Conservation (phyloP, 92 coral and sea anemone genomes). For the Epizoanthus illoricatus region DNA sequence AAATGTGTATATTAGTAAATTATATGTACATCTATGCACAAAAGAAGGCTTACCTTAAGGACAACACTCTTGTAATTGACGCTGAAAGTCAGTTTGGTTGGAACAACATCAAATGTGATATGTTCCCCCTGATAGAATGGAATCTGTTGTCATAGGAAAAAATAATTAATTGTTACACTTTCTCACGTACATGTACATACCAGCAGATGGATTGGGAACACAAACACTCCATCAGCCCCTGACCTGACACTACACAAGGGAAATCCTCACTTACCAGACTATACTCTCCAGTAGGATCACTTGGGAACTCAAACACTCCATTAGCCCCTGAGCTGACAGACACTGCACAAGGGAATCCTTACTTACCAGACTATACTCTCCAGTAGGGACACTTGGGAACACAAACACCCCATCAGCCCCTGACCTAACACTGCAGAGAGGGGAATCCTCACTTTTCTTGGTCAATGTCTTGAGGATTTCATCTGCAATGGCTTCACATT, state of each 20-base stretch:
- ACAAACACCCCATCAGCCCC: constrained; percentile 86
- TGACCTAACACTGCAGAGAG: constrained; percentile 86
- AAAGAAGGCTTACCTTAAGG: constrained; percentile 66
- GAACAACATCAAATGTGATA: constrained; percentile 97
- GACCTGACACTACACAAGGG: constrained; percentile 56
- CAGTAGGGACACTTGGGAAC: constrained; percentile 93
- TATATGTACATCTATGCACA: not conserved
- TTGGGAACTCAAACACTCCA: constrained; percentile 75
- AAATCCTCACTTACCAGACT: constrained; percentile 59
- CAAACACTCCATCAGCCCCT: constrained; percentile 73
- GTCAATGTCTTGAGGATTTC: constrained; percentile 59
- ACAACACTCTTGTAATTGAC: constrained; percentile 99
- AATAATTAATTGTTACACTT: not conserved
- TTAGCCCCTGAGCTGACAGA: constrained; percentile 73
- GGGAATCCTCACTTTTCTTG: constrained; percentile 73
- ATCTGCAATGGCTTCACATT: constrained; percentile 78
- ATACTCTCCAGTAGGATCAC: constrained; percentile 84
- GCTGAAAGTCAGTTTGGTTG: constrained; percentile 87
- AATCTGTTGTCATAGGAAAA: constrained; percentile 53
- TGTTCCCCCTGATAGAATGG: constrained; percentile 97
- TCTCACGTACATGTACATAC: too few species aligned
- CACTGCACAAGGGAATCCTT: constrained; percentile 28
- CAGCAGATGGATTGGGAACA: constrained; percentile 46
- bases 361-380: constrained; percentile 85
- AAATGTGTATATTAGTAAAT: not conserved